A percentile compares a stretch with the other conserved stretches of the same genome.
These are phyloP conservation scores for Lithobates sylvaticus DNA, from an alignment of 2,797 vertebrate species.

Conservation along the genomic window DNA sequence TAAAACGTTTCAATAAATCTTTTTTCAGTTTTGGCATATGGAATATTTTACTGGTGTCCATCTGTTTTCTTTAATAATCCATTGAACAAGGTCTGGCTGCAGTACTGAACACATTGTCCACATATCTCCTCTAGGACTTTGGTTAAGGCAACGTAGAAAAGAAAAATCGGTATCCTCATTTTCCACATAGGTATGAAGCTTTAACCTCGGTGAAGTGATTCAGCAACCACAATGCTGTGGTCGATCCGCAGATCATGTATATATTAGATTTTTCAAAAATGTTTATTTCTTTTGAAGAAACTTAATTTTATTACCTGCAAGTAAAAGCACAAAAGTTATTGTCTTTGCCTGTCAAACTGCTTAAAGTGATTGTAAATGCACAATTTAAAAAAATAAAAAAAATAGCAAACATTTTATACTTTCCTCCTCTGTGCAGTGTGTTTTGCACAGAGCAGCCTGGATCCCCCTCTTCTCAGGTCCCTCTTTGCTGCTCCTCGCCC, in stretches of 20 bases:
- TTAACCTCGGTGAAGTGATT: neutral
- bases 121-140: neutral
- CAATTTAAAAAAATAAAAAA: too few species aligned
- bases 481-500: too few species aligned
- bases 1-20: neutral
- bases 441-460: too few species aligned
- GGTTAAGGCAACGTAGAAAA: neutral
- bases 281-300: conserved; percentile 79
- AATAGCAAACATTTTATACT: too few species aligned
- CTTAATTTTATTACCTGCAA: conserved; percentile 78
- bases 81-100: neutral
- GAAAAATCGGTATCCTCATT: neutral
- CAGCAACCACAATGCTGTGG: neutral
- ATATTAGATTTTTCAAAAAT: neutral
- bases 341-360: too few species aligned
- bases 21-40: neutral
- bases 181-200: neutral
- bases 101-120: neutral
- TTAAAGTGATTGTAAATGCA: too few species aligned
- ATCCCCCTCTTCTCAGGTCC: too few species aligned
- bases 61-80: too few species aligned
- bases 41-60: neutral
- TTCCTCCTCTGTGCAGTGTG: too few species aligned
- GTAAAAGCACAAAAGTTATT: conserved; percentile 16
- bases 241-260: neutral